Percentiles rank a stretch among this genome's conserved stretches.
These are phyloP conservation scores for Notarius lentiginosus DNA, from an alignment of 2,113 vertebrate species.

Conservation along the genomic window DNA sequence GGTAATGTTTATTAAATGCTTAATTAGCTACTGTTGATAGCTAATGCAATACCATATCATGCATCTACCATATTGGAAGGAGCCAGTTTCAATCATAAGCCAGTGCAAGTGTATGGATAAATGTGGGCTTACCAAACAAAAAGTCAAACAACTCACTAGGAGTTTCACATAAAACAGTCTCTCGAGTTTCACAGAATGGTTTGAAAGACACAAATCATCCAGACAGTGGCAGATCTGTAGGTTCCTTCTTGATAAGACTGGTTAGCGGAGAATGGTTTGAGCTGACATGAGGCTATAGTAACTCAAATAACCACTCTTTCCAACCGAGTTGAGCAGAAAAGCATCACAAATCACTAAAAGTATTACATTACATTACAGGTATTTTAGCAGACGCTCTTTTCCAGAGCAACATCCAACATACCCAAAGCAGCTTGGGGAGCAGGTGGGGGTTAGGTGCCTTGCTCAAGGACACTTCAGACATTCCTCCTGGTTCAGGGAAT, in stretches of 20 bases:
- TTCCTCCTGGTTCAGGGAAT: no score
- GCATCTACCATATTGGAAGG: not conserved
- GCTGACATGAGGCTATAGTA: not conserved
- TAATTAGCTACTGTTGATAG: not conserved
- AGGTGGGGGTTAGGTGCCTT: no score
- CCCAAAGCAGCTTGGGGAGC: no score
- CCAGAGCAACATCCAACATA: no score
- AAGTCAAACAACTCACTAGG: not conserved
- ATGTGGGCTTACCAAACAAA: not conserved
- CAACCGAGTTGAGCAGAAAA: not conserved
- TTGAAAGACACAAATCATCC: not conserved
- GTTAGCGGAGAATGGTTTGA: not conserved
- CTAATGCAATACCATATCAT: not conserved
- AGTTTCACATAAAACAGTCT: not conserved
- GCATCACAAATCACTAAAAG: not conserved
- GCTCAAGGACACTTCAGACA: no score
- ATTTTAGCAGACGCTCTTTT: no score
- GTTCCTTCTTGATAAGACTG: not conserved
- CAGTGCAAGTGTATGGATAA: not conserved
- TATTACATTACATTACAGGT: no score
- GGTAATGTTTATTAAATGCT: not conserved
- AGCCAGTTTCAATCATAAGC: not conserved
- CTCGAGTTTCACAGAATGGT: not conserved
- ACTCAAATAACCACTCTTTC: not conserved
- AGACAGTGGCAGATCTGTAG: not conserved